Base-by-base conservation (phyloP, 2,888 invertebrate genomes). In the Drosophila mettleri region DNA sequence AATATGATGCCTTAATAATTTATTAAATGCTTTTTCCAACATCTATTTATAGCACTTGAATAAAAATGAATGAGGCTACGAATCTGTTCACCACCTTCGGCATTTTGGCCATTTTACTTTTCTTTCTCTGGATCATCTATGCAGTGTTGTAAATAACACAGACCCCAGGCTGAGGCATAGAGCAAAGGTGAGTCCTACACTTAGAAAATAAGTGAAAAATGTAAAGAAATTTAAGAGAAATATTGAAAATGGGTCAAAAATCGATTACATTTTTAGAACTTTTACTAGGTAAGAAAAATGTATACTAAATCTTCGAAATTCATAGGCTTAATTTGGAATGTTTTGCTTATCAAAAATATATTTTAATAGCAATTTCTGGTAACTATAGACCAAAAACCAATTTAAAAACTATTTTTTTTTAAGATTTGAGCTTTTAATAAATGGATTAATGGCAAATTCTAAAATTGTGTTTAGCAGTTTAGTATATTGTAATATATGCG, bases 81-180 rank as follows among this genome's bases (percentile, higher is more conserved):
- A 95, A 94, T 91, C 93, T 95, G 74, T 93, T 95, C 87, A 94
- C 95, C 89, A 95, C 95, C 78, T 95, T 95, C 90, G 92, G 95
- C 84, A 95, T 95, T 90, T 92, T 95, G 90, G 94, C 95, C 82
- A 92, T 94, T 43, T 93, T 95, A 39, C 93, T 95, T 59, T 93
- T 94, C 84, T 93, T 94, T 61, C 93, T 95, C 54, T 95, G 95
- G 94, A 92, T 95, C 39, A 93, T 95, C 69, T 95, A 95, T 91
- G 94, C 95, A 22, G 86, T 91, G 51, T 90, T 90, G 78, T 91
- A 91, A 77, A 38, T 41, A 43, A 29, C 48, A 64, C 51, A 2
- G 27, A 27, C 51, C 29, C 55, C 39, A 45, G 36, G 52, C 41
- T 38, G 49, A 41, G 78, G 68, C 74, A 63, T 74, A 45, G 77